Evolutionary conservation across 2,797 vertebrate species (phyloP).

Genomic region (Ceryle rudis): DNA sequence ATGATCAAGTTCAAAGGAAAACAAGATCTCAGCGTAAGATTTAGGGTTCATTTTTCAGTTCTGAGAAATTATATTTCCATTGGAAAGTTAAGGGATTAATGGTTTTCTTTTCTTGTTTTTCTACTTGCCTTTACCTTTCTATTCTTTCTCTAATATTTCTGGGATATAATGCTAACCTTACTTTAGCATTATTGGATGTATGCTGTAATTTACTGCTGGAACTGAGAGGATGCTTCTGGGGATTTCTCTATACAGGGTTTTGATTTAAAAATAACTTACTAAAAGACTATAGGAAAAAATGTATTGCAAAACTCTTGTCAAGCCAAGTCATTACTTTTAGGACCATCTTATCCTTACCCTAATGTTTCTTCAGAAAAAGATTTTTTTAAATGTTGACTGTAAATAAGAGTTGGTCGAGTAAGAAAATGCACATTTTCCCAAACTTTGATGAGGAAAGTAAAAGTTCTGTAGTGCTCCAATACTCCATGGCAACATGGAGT

Average conservation of each 20-base stretch:
- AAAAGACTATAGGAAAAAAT: not conserved
- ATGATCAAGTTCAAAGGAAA: not conserved
- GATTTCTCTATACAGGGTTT: not conserved
- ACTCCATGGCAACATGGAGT: not conserved
- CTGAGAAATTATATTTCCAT: not conserved
- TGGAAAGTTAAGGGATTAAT: not conserved
- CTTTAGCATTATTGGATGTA: not conserved
- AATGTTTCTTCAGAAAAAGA: not conserved
- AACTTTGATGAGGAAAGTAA: not conserved
- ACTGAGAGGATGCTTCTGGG: not conserved
- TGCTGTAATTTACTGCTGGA: not conserved
- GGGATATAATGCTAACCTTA: not conserved
- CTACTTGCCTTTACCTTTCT: not conserved
- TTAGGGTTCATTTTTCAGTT: not conserved
- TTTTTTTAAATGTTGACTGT: fast-evolving
- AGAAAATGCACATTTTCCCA: not conserved
- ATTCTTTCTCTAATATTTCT: not conserved
- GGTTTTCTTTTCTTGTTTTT: not conserved
- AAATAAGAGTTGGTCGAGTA: not conserved
- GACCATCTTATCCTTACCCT: not conserved
- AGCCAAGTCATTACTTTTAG: not conserved
- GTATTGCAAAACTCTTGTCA: not conserved
- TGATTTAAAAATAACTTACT: constrained; percentile 1
- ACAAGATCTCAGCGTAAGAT: not conserved
- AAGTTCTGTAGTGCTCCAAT: not conserved